These are phyloP conservation scores for Lydus trimaculatus DNA, from an alignment of 2,888 invertebrate species.

Conservation along the genomic window DNA sequence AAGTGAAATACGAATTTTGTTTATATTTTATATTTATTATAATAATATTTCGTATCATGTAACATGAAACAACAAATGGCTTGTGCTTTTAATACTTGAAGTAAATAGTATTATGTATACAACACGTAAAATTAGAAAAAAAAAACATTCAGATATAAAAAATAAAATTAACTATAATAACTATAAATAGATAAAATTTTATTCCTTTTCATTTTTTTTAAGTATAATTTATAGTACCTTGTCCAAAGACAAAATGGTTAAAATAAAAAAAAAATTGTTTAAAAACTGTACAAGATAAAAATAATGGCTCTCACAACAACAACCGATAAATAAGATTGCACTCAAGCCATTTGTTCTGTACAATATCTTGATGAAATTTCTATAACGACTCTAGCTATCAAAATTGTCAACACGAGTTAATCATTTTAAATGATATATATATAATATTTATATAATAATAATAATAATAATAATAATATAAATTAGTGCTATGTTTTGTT, in stretches of 20 bases:
- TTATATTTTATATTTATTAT: conserved; percentile 52
- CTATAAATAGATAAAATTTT: conserved; percentile 51
- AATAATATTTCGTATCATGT: conserved; percentile 55
- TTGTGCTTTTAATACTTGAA: conserved; percentile 54
- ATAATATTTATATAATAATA: no score
- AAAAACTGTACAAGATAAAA: conserved; percentile 54
- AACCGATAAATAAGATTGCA: conserved; percentile 57
- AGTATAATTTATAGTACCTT: conserved; percentile 54
- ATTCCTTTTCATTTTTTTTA: conserved; percentile 57
- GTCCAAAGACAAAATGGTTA: conserved; percentile 40
- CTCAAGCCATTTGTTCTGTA: conserved; percentile 62
- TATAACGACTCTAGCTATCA: conserved; percentile 62
- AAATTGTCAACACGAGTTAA: conserved; percentile 63
- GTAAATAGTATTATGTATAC: conserved; percentile 45
- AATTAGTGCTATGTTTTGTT: conserved; percentile 56
- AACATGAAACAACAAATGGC: conserved; percentile 60
- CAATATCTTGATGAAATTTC: conserved; percentile 59
- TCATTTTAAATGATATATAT: conserved; percentile 61
- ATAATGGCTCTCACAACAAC: conserved; percentile 59
- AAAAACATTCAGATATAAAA: conserved; percentile 54
- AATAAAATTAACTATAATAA: conserved; percentile 58
- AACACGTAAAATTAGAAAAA: conserved; percentile 52
- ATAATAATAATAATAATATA: conserved; percentile 52
- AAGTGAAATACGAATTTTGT: conserved; percentile 32
- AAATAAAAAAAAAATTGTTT: conserved; percentile 51